Conservation (phyloP, 2,888 invertebrate genomes). For the Eupithecia abbreviata region DNA sequence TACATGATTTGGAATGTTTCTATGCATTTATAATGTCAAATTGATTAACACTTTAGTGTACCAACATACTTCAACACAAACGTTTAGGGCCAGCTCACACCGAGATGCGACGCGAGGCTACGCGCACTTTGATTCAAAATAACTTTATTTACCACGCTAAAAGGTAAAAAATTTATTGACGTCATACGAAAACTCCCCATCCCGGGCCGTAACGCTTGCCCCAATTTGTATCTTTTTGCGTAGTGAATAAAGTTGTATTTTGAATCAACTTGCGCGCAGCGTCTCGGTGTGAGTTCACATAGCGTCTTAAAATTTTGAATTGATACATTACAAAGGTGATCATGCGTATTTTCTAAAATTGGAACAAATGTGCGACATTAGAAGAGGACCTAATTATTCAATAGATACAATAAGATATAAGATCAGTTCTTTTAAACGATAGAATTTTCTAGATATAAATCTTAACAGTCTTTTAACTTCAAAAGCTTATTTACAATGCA, state of each 20-base stretch:
- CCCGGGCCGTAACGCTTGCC: no score
- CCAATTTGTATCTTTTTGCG: no score
- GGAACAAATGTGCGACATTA: neutral
- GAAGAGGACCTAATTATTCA: conserved; percentile 1
- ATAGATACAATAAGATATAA: conserved; percentile 13
- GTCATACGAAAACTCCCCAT: no score
- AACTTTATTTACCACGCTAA: no score
- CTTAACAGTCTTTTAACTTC: conserved; percentile 44
- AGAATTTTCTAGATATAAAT: conserved; percentile 24
- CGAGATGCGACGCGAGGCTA: no score
- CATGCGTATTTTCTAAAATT: neutral
- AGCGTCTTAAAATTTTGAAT: neutral
- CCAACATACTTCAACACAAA: neutral
- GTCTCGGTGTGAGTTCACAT: no score
- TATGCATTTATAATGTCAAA: neutral
- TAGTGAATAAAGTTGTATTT: no score
- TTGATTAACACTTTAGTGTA: neutral
- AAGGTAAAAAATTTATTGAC: no score
- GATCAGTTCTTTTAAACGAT: conserved; percentile 33
- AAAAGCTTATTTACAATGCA: conserved; percentile 40
- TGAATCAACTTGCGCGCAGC: no score
- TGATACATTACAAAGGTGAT: neutral
- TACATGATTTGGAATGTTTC: neutral
- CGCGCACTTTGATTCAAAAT: no score
- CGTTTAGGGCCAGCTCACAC: neutral